Evolutionary conservation across 92 coral and sea anemone species (phyloP).

Genomic region (Porites rus): DNA sequence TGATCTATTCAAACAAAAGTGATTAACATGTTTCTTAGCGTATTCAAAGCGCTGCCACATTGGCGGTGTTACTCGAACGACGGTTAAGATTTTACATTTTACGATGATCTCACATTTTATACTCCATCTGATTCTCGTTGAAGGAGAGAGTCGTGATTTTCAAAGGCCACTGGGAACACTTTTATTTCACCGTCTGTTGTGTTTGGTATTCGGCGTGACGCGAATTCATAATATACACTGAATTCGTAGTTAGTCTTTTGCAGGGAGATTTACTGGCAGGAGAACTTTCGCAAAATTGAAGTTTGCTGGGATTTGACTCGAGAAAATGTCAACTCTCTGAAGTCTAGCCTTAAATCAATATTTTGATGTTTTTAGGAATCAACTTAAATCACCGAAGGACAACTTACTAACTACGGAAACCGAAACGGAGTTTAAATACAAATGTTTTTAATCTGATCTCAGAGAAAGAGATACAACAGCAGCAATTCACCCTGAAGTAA

Average conservation of each 20-base stretch:
- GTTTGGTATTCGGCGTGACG: neutral
- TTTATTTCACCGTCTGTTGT: neutral
- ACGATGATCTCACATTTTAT: neutral
- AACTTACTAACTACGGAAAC: slow-evolving; percentile 6
- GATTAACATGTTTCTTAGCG: slow-evolving; percentile 35
- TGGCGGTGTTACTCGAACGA: slow-evolving; percentile 17
- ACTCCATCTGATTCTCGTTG: neutral
- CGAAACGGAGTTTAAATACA: neutral
- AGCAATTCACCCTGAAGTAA: neutral
- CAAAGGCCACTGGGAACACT: neutral
- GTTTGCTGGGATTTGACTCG: neutral
- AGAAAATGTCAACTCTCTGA: neutral
- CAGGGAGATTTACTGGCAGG: neutral
- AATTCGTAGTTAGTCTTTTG: neutral
- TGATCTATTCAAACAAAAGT: slow-evolving; percentile 35
- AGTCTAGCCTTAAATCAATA: neutral
- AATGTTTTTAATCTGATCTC: neutral
- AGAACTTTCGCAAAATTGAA: neutral
- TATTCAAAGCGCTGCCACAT: slow-evolving; percentile 24
- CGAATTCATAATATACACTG: slow-evolving; percentile 22
- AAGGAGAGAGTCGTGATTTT: neutral
- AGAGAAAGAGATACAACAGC: neutral
- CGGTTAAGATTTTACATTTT: neutral
- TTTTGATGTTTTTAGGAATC: slow-evolving; percentile 23
- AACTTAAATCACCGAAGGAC: neutral